Conservation (phyloP, 2,888 invertebrate species). For the Tribolium freemani region DNA sequence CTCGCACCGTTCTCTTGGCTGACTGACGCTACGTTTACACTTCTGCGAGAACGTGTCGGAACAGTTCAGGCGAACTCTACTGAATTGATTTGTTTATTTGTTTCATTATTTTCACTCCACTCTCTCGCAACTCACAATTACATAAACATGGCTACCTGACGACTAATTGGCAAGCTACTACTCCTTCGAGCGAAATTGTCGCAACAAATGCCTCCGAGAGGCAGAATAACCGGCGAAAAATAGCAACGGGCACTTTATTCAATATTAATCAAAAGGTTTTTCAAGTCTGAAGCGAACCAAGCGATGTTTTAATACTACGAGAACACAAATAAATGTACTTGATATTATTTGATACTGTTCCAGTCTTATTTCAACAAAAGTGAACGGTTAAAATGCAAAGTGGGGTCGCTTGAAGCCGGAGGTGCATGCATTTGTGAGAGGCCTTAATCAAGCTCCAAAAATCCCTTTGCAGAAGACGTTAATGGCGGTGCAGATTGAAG, state of each 20-base stretch:
- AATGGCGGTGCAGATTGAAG: not conserved
- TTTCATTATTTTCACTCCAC: conserved; percentile 38
- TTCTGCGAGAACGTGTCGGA: conserved; percentile 45
- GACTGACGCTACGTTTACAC: conserved; percentile 50
- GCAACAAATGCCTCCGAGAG: not conserved
- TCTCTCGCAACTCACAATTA: conserved; percentile 20
- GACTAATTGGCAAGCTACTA: conserved; percentile 13
- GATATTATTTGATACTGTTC: too few species aligned
- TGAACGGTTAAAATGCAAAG: too few species aligned
- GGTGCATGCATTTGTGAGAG: not conserved
- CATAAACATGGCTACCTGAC: conserved; percentile 25
- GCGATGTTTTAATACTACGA: too few species aligned
- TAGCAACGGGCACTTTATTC: too few species aligned
- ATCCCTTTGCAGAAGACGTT: not conserved
- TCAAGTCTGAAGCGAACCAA: too few species aligned
- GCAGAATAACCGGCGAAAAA: not conserved
- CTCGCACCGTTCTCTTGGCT: conserved; percentile 43
- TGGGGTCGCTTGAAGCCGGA: not conserved
- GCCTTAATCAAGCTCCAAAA: not conserved
- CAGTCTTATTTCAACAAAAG: too few species aligned
- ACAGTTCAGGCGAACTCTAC: conserved; percentile 42
- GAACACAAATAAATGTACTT: too few species aligned
- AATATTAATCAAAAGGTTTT: too few species aligned
- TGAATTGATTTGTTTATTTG: conserved; percentile 45
- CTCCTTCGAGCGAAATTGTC: not conserved